Base-by-base conservation (phyloP, 2,113 vertebrate species). In the Brachyhypopomus occidentalis region DNA sequence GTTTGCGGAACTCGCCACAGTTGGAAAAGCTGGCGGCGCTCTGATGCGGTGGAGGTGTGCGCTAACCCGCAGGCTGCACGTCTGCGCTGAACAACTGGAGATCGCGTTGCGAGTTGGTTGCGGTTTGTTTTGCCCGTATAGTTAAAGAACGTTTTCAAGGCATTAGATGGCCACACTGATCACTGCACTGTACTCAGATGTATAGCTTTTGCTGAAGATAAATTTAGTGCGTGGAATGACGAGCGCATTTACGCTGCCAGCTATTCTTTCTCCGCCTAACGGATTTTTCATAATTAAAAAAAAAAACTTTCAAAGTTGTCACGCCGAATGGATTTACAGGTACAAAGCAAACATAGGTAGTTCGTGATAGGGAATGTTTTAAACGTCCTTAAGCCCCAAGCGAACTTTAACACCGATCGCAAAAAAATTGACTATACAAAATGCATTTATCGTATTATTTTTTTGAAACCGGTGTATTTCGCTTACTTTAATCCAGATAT, bases 31-130 rank as follows among this genome's bases (percentile, higher is more conserved):
- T 84, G 23, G 41, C 69, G 72, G 72, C 82, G 66, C 62, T 87
- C 83, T 81, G 87, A 90, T 89, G 89, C 87, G 84, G 87, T 79
- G 88, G 88, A 86, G 78, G 86, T 86, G 89, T 81, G 83, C 80
- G 78, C 82, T 48, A 75, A 73, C 59, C 86, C 80, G 83, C 86
- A 83, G 86, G 84, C 85, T 83, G 36, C 75, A 75, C 64, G 62
- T 82, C 85, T 86, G 77, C 48, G 69, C 62, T 45, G 80, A 76
- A 72, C 66, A 72, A 76, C 78, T 58, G 78, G 77, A 79, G 22
- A 63, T 60, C 48, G 72, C 30, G n/a, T 25, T 71, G 4, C 60
- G 63, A 78, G 48, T 75, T 78, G 34, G 25, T 20, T 63, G 45
- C 12, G 45, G 12, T 52, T 52, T 52, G 45, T 52, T 52, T 52